Conservation (phyloP, 2,797 vertebrate genomes). For the Macropodus opercularis region DNA sequence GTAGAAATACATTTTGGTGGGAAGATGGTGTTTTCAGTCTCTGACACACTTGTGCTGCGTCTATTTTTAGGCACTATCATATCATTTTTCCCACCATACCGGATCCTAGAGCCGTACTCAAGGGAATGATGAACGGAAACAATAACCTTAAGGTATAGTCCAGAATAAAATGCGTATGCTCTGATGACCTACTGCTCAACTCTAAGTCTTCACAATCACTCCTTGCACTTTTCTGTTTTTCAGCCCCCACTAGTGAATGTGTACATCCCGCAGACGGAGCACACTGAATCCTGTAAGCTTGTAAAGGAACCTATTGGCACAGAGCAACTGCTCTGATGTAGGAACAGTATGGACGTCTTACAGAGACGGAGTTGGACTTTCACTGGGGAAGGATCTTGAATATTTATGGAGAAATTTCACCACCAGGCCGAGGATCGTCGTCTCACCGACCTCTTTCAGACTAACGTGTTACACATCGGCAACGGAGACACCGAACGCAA, state of each 20-base stretch:
- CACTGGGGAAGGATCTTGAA: neutral
- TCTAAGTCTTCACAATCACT: neutral
- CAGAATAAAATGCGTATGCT: neutral
- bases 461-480: neutral
- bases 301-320: rapidly evolving
- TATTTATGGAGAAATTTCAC: constrained; percentile 1
- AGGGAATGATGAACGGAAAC: constrained; percentile 60
- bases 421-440: neutral
- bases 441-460: neutral
- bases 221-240: constrained; percentile 8
- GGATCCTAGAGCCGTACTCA: constrained; percentile 62
- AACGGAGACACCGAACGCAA: no score
- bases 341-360: neutral
- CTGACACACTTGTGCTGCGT: neutral
- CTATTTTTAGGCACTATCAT: constrained; percentile 44
- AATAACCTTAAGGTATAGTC: constrained; percentile 49
- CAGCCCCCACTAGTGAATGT: neutral
- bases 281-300: constrained; percentile 10
- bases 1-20: neutral
- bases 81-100: constrained; percentile 60
- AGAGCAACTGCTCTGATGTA: neutral
- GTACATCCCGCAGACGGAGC: constrained; percentile 27
- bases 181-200: neutral
- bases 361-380: neutral
- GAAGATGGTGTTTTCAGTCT: neutral